Conservation (phyloP, 2,113 vertebrate genomes). For the Myanophis thanlyinensis region DNA sequence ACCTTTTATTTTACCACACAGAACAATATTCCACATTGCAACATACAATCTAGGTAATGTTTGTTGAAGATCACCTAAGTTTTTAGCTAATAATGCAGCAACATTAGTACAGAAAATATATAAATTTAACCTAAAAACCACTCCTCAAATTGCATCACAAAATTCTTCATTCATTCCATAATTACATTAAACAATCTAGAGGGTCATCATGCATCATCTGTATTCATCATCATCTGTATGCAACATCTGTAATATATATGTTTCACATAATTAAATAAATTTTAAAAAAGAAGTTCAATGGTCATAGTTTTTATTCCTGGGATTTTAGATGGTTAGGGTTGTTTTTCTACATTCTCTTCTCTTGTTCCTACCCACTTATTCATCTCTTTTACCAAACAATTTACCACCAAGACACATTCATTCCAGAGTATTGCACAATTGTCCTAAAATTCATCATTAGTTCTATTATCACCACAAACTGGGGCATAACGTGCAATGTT, state of each 20-base stretch:
- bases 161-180: background rate
- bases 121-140: background rate
- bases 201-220: background rate
- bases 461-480: background rate
- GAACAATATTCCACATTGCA: background rate
- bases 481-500: background rate
- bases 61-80: background rate
- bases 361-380: background rate
- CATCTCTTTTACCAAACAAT: background rate
- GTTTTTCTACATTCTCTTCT: background rate
- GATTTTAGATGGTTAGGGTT: background rate
- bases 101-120: background rate
- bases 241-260: too few relatives aligned
- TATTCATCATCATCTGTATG: too few relatives aligned
- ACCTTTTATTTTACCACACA: background rate
- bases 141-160: background rate
- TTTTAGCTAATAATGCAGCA: background rate
- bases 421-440: background rate
- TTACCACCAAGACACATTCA: background rate
- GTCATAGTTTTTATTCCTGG: background rate
- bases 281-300: background rate
- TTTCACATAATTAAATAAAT: too few relatives aligned
- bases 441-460: background rate
- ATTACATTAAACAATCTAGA: background rate
- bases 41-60: background rate